Evolutionary conservation across 2,113 vertebrate species (phyloP), one percentile per base, ranked within the genome.

Genomic region (Tricholaema leucomelas): DNA sequence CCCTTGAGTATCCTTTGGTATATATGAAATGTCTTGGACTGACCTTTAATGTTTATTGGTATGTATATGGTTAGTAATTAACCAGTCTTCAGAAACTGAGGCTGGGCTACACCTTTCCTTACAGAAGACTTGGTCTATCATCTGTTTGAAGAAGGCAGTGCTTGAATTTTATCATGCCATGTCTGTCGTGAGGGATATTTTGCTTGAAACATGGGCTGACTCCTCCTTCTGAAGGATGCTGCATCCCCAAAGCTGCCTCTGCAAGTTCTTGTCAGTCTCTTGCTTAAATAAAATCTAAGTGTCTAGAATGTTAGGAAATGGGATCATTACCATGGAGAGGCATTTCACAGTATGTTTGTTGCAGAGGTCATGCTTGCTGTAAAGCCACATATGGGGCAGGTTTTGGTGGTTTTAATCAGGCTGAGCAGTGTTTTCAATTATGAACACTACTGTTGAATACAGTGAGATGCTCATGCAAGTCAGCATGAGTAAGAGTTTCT

Each of bases 211-310:
- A 27, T 2, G 4, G 72, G 31, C 36, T 27, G 50, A 56, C 15
- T 46, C 27, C n/a, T 54, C 27, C 42, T 59, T 90, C 86, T 93
- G 74, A 93, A 94, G 48, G 38, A 46, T 4, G 3, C 15, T 75
- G 31, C 44, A 44, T 90, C 52, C 85, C 10, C 77, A 30, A 31
- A 75, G 38, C 77, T 71, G 52, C 59, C 70, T 79, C n/a, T 66
- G 50, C 65, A 64, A n/a, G 36, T 87, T 91, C 82, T 96, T 81
- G 75, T 93, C 48, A 86, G 54, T 91, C 42, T 75, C 71, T 63
- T 38, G 17, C 64, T 58, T 66, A 69, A 70, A 60, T 75, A 52
- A 88, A 90, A 59, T 78, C 19, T 42, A 52, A 42, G 9, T 2
- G 3, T 77, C 27, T n/a, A 28, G 2, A 52, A 15, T 72, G 42